phyloP scores from a whole-genome alignment of 2,113 vertebrate genomes.

The Bolborhynchus lineola region DNA sequence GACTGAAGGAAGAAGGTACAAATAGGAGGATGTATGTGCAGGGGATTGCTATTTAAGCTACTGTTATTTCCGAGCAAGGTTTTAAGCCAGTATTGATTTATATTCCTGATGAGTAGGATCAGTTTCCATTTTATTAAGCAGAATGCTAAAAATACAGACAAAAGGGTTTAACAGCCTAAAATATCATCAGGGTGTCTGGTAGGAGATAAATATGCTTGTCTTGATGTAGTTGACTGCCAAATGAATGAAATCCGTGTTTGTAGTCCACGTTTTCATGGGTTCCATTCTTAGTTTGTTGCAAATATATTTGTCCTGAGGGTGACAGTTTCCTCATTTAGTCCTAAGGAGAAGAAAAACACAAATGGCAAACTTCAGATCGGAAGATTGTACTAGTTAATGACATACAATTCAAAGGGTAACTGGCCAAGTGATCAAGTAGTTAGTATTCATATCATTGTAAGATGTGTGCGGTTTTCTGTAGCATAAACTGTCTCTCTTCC shows the following conservation, averaged over 20 bases:
- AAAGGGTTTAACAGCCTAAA: not conserved
- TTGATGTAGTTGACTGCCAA: not conserved
- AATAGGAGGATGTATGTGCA: not conserved
- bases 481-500: not conserved
- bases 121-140: not conserved
- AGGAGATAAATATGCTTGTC: not conserved
- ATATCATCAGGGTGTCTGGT: not conserved
- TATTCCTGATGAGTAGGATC: not conserved
- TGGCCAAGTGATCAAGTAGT: not conserved
- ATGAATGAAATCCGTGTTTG: not conserved
- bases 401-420: not conserved
- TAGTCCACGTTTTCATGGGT: not conserved
- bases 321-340: not conserved
- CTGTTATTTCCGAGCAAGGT: not conserved
- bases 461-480: not conserved
- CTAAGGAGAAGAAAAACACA: not conserved
- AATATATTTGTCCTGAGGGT: not conserved
- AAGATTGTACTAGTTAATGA: not conserved
- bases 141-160: not conserved
- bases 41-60: not conserved
- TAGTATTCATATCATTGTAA: not conserved
- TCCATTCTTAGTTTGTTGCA: not conserved
- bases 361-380: not conserved
- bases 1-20: not conserved
- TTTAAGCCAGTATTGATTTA: not conserved